Conservation (phyloP, 2,113 vertebrate species). For the Mobula birostris region DNA sequence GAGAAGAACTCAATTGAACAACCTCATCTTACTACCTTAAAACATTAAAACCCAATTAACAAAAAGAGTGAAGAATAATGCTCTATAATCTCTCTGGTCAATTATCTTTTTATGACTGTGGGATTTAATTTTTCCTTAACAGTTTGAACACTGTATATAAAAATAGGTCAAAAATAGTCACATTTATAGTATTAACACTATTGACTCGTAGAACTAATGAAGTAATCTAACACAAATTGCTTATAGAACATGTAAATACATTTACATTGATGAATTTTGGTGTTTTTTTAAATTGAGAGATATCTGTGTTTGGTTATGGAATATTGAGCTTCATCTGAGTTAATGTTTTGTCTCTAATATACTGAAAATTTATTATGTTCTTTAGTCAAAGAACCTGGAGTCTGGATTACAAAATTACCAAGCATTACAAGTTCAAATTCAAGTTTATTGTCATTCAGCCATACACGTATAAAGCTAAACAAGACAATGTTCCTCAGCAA, state of each 20-base stretch:
- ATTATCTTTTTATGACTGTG: constrained; percentile 19
- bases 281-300: background rate
- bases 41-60: background rate
- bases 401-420: constrained; percentile 5
- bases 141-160: background rate
- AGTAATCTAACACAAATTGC: background rate
- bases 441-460: too few species aligned
- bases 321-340: background rate
- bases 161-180: background rate
- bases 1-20: background rate
- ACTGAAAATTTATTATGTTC: background rate
- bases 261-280: background rate
- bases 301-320: background rate
- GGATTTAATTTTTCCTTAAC: constrained; percentile 26
- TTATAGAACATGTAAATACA: background rate
- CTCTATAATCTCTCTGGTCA: background rate
- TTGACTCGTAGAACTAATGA: background rate
- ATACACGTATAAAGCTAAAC: too few species aligned
- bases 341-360: background rate
- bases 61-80: background rate
- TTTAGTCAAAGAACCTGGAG: background rate
- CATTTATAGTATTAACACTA: background rate
- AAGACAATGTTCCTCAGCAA: too few species aligned
- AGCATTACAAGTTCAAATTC: background rate
- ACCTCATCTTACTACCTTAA: background rate